phyloP scores from a whole-genome alignment of 1,140 invertebrate species.

The Hetaerina americana region DNA sequence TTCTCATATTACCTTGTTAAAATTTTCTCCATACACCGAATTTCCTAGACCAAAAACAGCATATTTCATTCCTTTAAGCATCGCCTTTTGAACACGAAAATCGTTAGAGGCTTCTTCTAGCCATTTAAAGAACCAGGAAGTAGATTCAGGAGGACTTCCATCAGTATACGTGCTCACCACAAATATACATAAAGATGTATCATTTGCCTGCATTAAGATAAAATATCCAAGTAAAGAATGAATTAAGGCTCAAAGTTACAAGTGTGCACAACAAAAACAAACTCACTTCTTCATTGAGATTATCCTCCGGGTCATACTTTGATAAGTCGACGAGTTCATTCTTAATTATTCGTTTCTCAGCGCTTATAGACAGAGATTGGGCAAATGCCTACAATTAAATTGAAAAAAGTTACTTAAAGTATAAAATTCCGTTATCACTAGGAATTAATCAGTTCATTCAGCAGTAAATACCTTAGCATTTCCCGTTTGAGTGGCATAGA shows the following conservation, averaged over 20 bases:
- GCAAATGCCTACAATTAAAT: neutral
- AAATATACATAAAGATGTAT: constrained; percentile 26
- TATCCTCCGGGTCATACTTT: constrained; percentile 31
- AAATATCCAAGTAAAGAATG: neutral
- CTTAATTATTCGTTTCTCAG: constrained; percentile 17
- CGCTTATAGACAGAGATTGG: constrained; percentile 18
- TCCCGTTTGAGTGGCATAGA: constrained; percentile 30
- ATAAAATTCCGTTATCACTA: no score
- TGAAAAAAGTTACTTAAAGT: neutral
- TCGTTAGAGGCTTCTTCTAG: constrained; percentile 38
- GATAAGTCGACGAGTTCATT: constrained; percentile 25
- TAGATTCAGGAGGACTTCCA: constrained; percentile 35
- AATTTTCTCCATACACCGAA: constrained; percentile 39
- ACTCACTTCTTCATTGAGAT: constrained; percentile 25
- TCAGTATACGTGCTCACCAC: constrained; percentile 43
- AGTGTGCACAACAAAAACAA: neutral
- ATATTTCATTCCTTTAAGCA: constrained; percentile 34
- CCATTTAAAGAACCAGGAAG: constrained; percentile 42
- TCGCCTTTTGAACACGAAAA: constrained; percentile 38
- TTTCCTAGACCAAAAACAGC: constrained; percentile 45
- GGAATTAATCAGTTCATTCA: neutral
- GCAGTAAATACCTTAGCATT: constrained; percentile 25
- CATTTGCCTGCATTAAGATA: constrained; percentile 7
- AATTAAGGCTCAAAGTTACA: neutral
- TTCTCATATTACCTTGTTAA: constrained; percentile 34